Evolutionary conservation across 2,888 invertebrate species (phyloP), one percentile per base, ranked within the genome.

Genomic region (Gastracanthus pulcherrimus): DNA sequence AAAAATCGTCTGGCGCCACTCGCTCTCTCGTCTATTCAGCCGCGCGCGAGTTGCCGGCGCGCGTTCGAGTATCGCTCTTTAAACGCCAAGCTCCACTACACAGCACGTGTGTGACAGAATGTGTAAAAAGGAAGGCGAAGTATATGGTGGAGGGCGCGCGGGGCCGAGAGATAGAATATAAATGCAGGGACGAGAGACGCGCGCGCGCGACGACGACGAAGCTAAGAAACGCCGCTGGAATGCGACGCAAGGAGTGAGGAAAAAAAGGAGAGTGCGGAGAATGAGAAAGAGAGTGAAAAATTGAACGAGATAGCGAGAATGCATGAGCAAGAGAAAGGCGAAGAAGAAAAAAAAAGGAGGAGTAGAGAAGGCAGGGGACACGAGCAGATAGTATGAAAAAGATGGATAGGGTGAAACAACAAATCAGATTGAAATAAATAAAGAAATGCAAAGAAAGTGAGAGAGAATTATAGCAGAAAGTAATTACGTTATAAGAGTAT

Each of bases 281-380:
- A 45, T 48, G 69, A 45, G 64, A 58, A 26, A 31, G 75, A 58
- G 75, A 78, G 82, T 72, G 76, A 82, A 71, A 82, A 58, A 74
- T 72, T 80, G 70, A 66, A 69, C 51, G 58, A 64, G 66, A 80
- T 80, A 60, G 74, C 29, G 70, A 34, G 72, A 48, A 58, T 64
- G 38, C 64, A 76, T 38, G 67, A 36, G 48, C 41, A 36, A 45
- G 19, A 34, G n/a, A 62, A 13, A 72, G 26, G 7, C 19, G 34
- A 45, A 29, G 16, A 55, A n/a, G 38, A 76, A 29, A 64, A 31
- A 70, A 16, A 58, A 29, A 72, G 19, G 31, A 60, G 11, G 1
- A 6, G 19, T 19, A 51, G 55, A 62, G 26, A 19, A 6, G 34
- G 26, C 16, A 19, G 0, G 26, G 31, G 29, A 23, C 16, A 34